Evolutionary conservation across 30 jellyfish, hydroid and myxozoan genomes (phyloP).

Genomic region (Cassiopea xamachana): DNA sequence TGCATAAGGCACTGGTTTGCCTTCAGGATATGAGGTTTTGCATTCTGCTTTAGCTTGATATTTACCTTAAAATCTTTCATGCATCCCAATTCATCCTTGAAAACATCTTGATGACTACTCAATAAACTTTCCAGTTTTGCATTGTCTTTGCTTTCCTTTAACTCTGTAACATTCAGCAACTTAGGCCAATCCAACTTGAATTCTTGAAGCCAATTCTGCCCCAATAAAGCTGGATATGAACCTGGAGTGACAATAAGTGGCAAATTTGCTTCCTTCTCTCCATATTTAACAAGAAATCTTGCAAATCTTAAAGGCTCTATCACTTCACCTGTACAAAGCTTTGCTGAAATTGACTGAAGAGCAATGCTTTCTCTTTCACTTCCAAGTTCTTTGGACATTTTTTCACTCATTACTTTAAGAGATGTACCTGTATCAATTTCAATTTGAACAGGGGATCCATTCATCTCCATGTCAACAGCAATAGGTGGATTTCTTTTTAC

Average conservation of each 20-base stretch:
- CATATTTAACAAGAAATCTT: not conserved
- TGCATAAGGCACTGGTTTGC: slow-evolving; percentile 85
- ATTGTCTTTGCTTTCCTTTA: not conserved
- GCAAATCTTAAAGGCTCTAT: not conserved
- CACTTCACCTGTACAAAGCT: not conserved
- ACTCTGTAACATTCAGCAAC: not conserved
- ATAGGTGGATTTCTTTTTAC: not conserved
- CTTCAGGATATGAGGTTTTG: slow-evolving; percentile 47
- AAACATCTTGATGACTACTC: slow-evolving; percentile 17
- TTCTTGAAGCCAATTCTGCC: not conserved
- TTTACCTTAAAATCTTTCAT: slow-evolving; percentile 13
- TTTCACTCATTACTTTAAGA: not conserved
- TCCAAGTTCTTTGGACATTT: not conserved
- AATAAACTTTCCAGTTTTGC: slow-evolving; percentile 9
- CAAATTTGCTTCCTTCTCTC: not conserved
- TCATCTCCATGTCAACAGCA: not conserved
- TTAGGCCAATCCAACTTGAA: not conserved
- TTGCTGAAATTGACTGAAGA: not conserved
- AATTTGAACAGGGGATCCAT: not conserved
- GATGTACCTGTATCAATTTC: not conserved
- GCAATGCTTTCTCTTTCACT: not conserved
- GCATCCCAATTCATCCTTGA: slow-evolving; percentile 24
- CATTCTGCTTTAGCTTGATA: slow-evolving; percentile 20
- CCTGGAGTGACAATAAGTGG: not conserved
- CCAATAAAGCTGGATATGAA: not conserved